Conservation (phyloP, 2,797 vertebrate genomes). For the Clarias fuscus region DNA sequence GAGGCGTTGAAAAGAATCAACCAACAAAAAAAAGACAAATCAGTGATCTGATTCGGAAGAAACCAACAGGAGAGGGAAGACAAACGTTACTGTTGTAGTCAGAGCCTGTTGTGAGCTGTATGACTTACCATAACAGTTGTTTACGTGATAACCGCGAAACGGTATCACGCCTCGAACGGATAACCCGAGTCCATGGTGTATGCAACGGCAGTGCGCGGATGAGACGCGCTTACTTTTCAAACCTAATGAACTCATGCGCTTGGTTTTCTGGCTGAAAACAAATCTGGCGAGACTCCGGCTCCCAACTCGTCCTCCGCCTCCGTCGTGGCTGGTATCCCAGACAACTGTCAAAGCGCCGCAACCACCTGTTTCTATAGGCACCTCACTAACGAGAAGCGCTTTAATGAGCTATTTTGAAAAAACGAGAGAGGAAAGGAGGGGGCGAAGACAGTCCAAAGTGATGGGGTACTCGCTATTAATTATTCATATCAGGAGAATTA, state of each 20-base stretch:
- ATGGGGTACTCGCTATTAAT: constrained; percentile 73
- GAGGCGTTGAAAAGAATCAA: constrained; percentile 39
- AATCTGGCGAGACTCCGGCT: not conserved
- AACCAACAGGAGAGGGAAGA: not conserved
- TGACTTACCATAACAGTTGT: not conserved
- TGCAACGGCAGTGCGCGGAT: not conserved
- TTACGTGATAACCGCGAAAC: not conserved
- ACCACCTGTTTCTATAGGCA: constrained; percentile 73
- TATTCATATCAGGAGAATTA: constrained; percentile 80
- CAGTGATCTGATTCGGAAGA: constrained; percentile 45
- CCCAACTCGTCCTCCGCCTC: constrained; percentile 19
- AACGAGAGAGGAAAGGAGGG: constrained; percentile 26
- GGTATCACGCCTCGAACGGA: not conserved
- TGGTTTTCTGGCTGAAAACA: constrained; percentile 8
- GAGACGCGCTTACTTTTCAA: not conserved
- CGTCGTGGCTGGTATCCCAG: constrained; percentile 37
- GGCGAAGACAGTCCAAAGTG: constrained; percentile 62
- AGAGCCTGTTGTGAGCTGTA: not conserved
- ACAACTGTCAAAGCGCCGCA: constrained; percentile 58
- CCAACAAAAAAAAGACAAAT: constrained; percentile 34
- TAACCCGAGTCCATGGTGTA: not conserved
- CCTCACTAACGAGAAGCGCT: constrained; percentile 61
- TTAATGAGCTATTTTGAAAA: constrained; percentile 68
- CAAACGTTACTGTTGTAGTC: constrained; percentile 30
- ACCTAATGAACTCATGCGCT: constrained; percentile 15